Conservation (phyloP, 2,888 invertebrate species). For the Mongoloraphidia duomilia region DNA sequence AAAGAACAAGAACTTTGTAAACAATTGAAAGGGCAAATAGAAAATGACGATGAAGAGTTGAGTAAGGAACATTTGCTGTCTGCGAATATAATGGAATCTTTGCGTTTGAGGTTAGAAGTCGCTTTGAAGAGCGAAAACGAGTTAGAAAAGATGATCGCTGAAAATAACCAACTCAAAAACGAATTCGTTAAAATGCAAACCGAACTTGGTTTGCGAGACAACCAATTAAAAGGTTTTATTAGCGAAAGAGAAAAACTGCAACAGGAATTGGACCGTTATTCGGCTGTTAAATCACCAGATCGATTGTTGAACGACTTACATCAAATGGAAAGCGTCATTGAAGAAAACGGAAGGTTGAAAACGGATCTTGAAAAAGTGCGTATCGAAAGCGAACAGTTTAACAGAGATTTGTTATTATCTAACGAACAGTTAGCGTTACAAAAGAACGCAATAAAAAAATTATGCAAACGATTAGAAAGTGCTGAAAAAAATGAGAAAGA, state of each 20-base stretch:
- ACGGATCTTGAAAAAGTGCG: slow-evolving; percentile 6
- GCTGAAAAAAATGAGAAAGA: too few relatives aligned
- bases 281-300: neutral
- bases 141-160: slow-evolving; percentile 41
- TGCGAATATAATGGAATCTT: slow-evolving; percentile 47
- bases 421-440: too few relatives aligned
- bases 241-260: slow-evolving; percentile 20
- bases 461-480: too few relatives aligned
- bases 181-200: slow-evolving; percentile 25
- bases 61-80: slow-evolving; percentile 45
- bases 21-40: slow-evolving; percentile 39
- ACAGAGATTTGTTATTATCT: neutral
- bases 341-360: slow-evolving; percentile 17
- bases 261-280: slow-evolving; percentile 7
- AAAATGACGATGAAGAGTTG: slow-evolving; percentile 41
- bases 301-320: neutral
- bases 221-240: slow-evolving; percentile 16
- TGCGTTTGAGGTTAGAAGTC: slow-evolving; percentile 47
- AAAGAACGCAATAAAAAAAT: too few relatives aligned
- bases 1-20: slow-evolving; percentile 37
- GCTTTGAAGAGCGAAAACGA: slow-evolving; percentile 49
- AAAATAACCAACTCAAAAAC: slow-evolving; percentile 24
- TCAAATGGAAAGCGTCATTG: neutral
- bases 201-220: slow-evolving; percentile 18
- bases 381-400: neutral